A percentile compares a stretch with the other conserved stretches of the same genome.
Evolutionary conservation across 92 coral and sea anemone genomes (phyloP).

Genomic region (Muricea muricata): DNA sequence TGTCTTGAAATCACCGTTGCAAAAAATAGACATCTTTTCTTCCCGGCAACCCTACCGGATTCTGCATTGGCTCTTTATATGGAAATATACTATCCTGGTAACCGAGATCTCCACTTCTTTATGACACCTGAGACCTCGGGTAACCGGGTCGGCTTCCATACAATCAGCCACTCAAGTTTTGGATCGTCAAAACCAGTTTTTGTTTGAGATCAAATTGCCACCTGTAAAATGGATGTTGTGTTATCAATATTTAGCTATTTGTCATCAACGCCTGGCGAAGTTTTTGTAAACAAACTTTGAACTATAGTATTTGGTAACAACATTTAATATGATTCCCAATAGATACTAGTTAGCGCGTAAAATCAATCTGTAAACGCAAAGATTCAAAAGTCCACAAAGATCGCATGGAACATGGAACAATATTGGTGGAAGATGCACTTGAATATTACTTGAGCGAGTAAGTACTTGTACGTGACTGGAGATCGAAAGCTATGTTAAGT

Average conservation of each 20-base stretch:
- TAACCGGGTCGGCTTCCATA: no score
- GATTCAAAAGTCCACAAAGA: not conserved
- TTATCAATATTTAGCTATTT: conserved; percentile 23
- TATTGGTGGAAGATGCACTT: not conserved
- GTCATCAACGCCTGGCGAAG: not conserved
- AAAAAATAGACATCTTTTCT: no score
- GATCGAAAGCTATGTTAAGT: not conserved
- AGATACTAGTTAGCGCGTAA: not conserved
- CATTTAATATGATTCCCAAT: not conserved
- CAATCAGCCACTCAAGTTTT: not conserved
- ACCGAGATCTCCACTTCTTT: no score
- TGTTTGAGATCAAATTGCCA: conserved; percentile 12
- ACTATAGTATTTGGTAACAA: not conserved
- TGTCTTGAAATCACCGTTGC: no score
- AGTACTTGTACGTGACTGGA: not conserved
- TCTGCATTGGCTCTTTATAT: no score
- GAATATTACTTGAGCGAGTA: not conserved
- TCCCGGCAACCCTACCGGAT: no score
- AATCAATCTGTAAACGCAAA: not conserved
- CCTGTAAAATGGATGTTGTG: conserved; percentile 39
- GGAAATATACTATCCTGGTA: no score
- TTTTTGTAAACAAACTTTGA: conserved; percentile 7
- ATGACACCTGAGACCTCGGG: no score
- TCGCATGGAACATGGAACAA: not conserved
- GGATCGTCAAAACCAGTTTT: not conserved